phyloP scores from a whole-genome alignment of 1,140 invertebrate species.

The Scaptomyza montana region DNA sequence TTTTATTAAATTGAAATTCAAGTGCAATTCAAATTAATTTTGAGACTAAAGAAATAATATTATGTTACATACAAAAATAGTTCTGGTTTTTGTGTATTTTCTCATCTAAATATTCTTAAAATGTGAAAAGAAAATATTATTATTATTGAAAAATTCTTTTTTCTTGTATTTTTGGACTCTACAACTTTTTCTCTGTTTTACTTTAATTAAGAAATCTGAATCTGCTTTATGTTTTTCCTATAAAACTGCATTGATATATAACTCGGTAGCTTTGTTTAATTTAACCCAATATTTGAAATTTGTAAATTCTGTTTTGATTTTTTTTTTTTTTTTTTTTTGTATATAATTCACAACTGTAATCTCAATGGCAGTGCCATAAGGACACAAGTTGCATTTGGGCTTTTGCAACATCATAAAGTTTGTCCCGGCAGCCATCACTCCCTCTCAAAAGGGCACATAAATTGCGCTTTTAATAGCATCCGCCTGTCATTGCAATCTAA shows the following conservation, averaged over 20 bases:
- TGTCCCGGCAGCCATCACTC: constrained; percentile 36
- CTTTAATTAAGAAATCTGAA: too few species aligned
- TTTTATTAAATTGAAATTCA: constrained; percentile 11
- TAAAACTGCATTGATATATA: background rate
- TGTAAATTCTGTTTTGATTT: background rate
- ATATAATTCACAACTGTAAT: constrained; percentile 6
- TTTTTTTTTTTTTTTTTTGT: background rate
- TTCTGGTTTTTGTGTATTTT: too few species aligned
- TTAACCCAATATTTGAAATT: background rate
- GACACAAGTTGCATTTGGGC: constrained; percentile 26
- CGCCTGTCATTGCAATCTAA: constrained; percentile 82
- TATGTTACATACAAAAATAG: too few species aligned
- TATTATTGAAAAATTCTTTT: too few species aligned
- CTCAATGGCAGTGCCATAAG: constrained; percentile 2
- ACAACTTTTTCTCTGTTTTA: too few species aligned
- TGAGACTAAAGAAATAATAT: background rate
- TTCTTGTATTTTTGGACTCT: too few species aligned
- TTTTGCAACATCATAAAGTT: constrained; percentile 51
- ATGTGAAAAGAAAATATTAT: too few species aligned
- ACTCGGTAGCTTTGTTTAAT: too few species aligned
- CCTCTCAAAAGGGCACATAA: constrained; percentile 61
- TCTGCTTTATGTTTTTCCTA: too few species aligned
- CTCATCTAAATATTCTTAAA: too few species aligned
- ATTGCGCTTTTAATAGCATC: constrained; percentile 79
- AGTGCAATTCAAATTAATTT: background rate